Percentiles rank a stretch among this genome's conserved stretches.
phyloP scores from a whole-genome alignment of 2,888 invertebrate genomes.

The Boloria selene region DNA sequence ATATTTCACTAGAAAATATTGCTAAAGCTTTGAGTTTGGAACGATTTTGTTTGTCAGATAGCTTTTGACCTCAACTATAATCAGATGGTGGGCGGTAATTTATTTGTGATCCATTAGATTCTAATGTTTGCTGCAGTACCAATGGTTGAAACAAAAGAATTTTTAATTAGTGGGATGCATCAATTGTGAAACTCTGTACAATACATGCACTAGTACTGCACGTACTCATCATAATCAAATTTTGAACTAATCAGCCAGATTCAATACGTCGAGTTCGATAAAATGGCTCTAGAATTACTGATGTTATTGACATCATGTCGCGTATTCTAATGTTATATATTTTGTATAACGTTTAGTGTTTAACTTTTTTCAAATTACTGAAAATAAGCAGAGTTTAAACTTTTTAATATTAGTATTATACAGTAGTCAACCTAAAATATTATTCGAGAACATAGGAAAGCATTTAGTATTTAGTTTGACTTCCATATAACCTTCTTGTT shows the following conservation, averaged over 20 bases:
- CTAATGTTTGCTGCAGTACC: conserved; percentile 9
- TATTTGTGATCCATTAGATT: conserved; percentile 20
- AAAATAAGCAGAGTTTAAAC: not conserved
- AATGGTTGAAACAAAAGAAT: conserved; percentile 9
- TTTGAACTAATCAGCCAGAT: conserved; percentile 14
- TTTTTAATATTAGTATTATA: not conserved
- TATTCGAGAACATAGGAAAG: not conserved
- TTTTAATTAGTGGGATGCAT: conserved; percentile 14
- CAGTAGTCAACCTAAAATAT: not conserved
- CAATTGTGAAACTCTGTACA: conserved; percentile 1
- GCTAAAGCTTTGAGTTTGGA: conserved; percentile 15
- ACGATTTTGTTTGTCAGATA: conserved; percentile 27
- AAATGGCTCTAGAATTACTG: conserved; percentile 3
- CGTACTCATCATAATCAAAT: conserved; percentile 3
- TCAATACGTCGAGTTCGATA: not conserved
- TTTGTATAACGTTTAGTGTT: not conserved
- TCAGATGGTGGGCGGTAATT: conserved; percentile 23
- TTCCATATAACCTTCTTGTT: conserved; percentile 11
- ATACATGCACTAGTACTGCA: not conserved
- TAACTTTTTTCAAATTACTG: not conserved
- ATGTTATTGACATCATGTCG: not conserved
- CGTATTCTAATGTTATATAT: too few species aligned
- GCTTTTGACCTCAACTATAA: conserved; percentile 23
- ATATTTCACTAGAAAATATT: conserved; percentile 14
- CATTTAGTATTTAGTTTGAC: conserved; percentile 4